Conservation (phyloP, 2,113 vertebrate species). For the Dipodomys stephensi region DNA sequence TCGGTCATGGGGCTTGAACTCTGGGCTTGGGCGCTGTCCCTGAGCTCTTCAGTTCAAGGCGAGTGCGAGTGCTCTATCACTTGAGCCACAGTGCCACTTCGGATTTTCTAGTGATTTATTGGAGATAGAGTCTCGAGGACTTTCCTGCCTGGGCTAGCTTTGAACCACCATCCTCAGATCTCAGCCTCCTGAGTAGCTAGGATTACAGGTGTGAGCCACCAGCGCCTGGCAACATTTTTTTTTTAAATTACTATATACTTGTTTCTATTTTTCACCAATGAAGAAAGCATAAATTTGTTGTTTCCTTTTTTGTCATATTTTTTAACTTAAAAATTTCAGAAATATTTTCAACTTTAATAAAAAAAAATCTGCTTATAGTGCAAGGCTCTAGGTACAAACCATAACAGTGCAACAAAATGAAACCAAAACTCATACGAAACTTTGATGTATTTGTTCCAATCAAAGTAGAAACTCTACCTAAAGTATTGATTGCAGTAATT, state of each 20-base stretch:
- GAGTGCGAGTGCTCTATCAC: no score
- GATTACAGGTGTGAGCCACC: no score
- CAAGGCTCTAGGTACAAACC: neutral
- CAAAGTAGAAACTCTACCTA: constrained; percentile 25
- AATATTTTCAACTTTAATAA: constrained; percentile 11
- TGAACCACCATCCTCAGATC: no score
- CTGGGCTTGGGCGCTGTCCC: no score
- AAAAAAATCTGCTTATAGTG: neutral
- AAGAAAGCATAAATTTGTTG: constrained; percentile 44
- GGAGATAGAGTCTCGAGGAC: no score
- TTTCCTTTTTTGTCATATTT: neutral
- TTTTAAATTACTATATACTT: constrained; percentile 11
- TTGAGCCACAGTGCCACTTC: no score
- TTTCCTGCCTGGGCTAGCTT: no score
- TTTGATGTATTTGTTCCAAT: neutral
- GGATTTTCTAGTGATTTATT: no score
- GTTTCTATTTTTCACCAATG: neutral
- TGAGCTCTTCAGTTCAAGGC: no score
- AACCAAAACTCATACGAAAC: neutral
- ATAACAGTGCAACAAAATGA: neutral
- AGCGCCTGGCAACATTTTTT: neutral
- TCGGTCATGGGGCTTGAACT: no score
- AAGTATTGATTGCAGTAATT: neutral
- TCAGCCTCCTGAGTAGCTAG: no score
- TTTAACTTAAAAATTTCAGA: constrained; percentile 49